Percentiles rank a stretch among this genome's conserved stretches.
Conservation (phyloP, 2,113 vertebrate genomes). For the Thunnus thynnus region DNA sequence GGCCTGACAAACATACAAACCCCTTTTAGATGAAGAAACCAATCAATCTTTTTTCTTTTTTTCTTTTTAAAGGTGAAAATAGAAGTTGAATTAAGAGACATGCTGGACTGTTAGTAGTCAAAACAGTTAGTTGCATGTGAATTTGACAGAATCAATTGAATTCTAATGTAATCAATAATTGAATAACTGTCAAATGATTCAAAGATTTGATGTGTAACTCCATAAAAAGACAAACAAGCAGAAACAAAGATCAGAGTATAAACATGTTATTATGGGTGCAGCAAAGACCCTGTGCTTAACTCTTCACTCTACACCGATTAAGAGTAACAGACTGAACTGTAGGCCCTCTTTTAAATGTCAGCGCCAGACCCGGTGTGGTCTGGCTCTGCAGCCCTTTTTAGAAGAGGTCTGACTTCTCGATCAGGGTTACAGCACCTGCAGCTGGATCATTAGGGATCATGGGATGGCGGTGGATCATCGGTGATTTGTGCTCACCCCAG, state of each 20-base stretch:
- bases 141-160: background rate
- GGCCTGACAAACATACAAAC: slow-evolving; percentile 9
- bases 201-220: slow-evolving; percentile 14
- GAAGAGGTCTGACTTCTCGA: slow-evolving; percentile 56
- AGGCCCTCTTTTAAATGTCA: slow-evolving; percentile 59
- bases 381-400: slow-evolving; percentile 72
- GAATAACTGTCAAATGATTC: background rate
- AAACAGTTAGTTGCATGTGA: slow-evolving; percentile 34
- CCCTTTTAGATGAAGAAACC: slow-evolving; percentile 21
- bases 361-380: slow-evolving; percentile 42
- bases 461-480: background rate
- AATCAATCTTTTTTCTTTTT: background rate
- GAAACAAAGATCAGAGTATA: slow-evolving; percentile 4
- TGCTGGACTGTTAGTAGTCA: slow-evolving; percentile 26
- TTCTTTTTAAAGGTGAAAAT: slow-evolving; percentile 17
- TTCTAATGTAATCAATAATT: too few relatives aligned
- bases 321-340: slow-evolving; percentile 22
- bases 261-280: slow-evolving; percentile 32
- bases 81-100: slow-evolving; percentile 42
- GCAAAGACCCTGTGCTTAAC: slow-evolving; percentile 53
- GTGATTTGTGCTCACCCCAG: slow-evolving; percentile 18
- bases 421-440: slow-evolving; percentile 32
- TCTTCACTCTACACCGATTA: slow-evolving; percentile 24
- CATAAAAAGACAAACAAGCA: background rate
- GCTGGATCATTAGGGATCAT: slow-evolving; percentile 12